Evolutionary conservation across 1,140 invertebrate species (phyloP).

Genomic region (Bombus huntii): DNA sequence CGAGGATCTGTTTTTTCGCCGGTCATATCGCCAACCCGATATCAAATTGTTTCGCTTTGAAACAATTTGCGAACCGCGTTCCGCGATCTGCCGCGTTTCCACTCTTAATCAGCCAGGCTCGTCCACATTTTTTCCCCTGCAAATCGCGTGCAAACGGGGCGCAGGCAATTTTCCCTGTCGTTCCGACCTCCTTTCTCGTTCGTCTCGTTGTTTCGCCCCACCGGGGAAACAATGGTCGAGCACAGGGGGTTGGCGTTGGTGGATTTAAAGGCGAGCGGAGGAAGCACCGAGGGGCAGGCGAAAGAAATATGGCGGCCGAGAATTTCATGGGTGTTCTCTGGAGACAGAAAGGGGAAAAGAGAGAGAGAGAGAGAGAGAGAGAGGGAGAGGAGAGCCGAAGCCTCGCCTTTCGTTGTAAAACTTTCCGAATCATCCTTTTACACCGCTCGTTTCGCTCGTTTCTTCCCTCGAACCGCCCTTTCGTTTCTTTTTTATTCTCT

Average conservation of each 20-base stretch:
- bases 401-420: conserved; percentile 26
- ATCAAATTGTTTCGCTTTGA: background rate
- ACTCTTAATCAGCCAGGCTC: background rate
- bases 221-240: background rate
- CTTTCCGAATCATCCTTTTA: conserved; percentile 53
- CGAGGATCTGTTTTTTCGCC: background rate
- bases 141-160: background rate
- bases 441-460: background rate
- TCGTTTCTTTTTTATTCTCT: background rate
- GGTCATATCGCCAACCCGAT: background rate
- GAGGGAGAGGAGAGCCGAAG: background rate
- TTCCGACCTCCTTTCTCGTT: background rate
- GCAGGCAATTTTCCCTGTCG: background rate
- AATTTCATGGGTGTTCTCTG: conserved; percentile 12
- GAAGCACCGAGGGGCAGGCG: background rate
- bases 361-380: background rate
- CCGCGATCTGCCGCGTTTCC: background rate
- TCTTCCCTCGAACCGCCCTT: background rate
- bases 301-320: conserved; percentile 31
- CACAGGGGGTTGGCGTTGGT: background rate
- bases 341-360: background rate
- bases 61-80: background rate
- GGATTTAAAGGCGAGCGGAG: background rate
- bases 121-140: too few species aligned
- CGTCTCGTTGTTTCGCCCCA: conserved; percentile 21